These are phyloP conservation scores for Furcula furcula DNA, from an alignment of 2,888 invertebrate species.

Conservation along the genomic window DNA sequence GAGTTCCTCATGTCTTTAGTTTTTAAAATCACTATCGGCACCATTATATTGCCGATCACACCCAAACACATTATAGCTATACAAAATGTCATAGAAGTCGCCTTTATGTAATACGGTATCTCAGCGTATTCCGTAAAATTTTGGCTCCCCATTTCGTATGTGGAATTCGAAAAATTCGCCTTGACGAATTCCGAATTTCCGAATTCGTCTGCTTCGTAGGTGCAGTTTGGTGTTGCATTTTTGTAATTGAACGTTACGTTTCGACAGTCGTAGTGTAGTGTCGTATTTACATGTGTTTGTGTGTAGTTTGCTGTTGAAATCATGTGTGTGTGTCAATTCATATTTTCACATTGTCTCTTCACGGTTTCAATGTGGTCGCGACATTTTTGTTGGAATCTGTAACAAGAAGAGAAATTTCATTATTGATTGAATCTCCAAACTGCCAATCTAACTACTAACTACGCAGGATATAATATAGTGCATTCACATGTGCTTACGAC, in stretches of 20 bases:
- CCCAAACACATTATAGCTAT: conserved; percentile 94
- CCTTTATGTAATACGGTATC: conserved; percentile 92
- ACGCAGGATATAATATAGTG: no score
- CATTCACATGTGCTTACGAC: no score
- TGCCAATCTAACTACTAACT: no score
- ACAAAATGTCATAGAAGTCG: conserved; percentile 94
- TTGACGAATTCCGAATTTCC: conserved; percentile 40
- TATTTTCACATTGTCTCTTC: conserved; percentile 59
- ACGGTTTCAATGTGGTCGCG: conserved; percentile 20
- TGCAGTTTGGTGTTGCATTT: conserved; percentile 41
- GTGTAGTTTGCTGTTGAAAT: conserved; percentile 68
- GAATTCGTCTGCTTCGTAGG: conserved; percentile 31
- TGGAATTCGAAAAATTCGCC: conserved; percentile 38
- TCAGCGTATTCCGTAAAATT: conserved; percentile 77
- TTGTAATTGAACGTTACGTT: conserved; percentile 40
- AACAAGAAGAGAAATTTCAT: conserved; percentile 30
- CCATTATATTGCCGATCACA: conserved; percentile 95
- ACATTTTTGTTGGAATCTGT: conserved; percentile 29
- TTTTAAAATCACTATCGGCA: conserved; percentile 94
- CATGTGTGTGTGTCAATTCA: conserved; percentile 63
- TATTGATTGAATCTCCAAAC: no score
- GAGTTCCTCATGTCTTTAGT: conserved; percentile 97
- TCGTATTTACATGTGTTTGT: conserved; percentile 50
- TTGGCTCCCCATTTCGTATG: conserved; percentile 46
- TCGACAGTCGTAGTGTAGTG: conserved; percentile 35